Percentiles rank a stretch among this genome's conserved stretches.
These are phyloP conservation scores for Esox niger DNA, from an alignment of 2,113 vertebrate species.

Conservation along the genomic window DNA sequence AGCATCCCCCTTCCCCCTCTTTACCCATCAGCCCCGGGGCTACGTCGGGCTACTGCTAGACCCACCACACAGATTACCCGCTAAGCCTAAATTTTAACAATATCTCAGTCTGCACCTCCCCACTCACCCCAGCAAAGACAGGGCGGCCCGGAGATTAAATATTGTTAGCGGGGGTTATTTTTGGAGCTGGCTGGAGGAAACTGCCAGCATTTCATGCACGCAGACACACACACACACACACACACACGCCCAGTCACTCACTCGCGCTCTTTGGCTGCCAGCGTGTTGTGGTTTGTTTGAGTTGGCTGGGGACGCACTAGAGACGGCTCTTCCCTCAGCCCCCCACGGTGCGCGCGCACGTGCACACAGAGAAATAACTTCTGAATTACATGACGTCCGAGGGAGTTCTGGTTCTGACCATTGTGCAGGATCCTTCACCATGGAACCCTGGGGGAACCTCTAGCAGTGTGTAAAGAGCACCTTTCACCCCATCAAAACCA, in stretches of 20 bases:
- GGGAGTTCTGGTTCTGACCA: too few species aligned
- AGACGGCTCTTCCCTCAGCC: slow-evolving; percentile 14
- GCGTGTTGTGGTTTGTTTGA: slow-evolving; percentile 68
- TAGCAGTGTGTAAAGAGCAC: too few species aligned
- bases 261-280: slow-evolving; percentile 40
- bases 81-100: slow-evolving; percentile 44
- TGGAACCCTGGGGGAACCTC: too few species aligned
- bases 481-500: too few species aligned
- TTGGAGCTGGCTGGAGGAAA: slow-evolving; percentile 55
- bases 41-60: too few species aligned
- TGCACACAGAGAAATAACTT: not conserved
- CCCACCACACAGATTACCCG: slow-evolving; percentile 37
- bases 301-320: slow-evolving; percentile 51
- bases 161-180: slow-evolving; percentile 70
- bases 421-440: too few species aligned
- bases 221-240: slow-evolving; percentile 10
- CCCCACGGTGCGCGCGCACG: slow-evolving; percentile 4
- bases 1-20: not conserved
- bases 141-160: slow-evolving; percentile 61
- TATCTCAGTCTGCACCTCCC: slow-evolving; percentile 23
- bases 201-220: slow-evolving; percentile 36
- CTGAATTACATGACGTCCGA: too few species aligned
- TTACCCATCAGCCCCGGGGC: not conserved
- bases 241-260: slow-evolving; percentile 6
- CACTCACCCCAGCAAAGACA: slow-evolving; percentile 19